A percentile compares a stretch with the other conserved stretches of the same genome.
Conservation (phyloP, 2,888 invertebrate species). For the Marasmarcha lunaedactyla region DNA sequence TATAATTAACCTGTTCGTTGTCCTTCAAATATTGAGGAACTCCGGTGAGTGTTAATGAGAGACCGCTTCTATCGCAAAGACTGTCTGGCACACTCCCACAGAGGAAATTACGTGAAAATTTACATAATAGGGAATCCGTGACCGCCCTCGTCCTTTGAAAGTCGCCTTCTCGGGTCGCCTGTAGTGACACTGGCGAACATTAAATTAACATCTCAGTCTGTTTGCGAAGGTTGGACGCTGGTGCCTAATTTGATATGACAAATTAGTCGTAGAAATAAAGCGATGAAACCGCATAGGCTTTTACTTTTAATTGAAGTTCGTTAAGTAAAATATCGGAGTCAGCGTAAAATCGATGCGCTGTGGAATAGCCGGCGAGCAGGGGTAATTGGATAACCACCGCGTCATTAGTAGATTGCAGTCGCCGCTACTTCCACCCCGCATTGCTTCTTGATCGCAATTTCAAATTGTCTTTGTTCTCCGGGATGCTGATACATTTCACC, state of each 20-base stretch:
- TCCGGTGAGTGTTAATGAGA: conserved; percentile 56
- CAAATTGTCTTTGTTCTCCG: conserved; percentile 1
- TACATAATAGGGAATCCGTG: conserved; percentile 69
- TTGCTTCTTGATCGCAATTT: conserved; percentile 8
- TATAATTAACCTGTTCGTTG: too few relatives aligned
- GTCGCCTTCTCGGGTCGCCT: conserved; percentile 40
- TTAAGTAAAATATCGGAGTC: conserved; percentile 34
- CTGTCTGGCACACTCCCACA: conserved; percentile 47
- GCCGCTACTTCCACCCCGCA: conserved; percentile 22
- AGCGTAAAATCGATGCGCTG: conserved; percentile 50
- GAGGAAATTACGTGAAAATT: conserved; percentile 65
- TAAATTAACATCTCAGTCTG: conserved; percentile 64
- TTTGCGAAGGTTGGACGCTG: conserved; percentile 38
- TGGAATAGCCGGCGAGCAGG: conserved; percentile 18
- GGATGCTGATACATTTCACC: too few relatives aligned
- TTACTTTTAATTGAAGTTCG: background rate
- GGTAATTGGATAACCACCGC: conserved; percentile 56
- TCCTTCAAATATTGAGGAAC: conserved; percentile 36
- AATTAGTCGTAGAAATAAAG: conserved; percentile 15
- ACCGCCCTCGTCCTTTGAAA: conserved; percentile 62
- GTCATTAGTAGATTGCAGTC: conserved; percentile 61
- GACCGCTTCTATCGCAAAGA: conserved; percentile 56
- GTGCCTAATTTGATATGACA: conserved; percentile 43
- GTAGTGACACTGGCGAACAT: conserved; percentile 58
- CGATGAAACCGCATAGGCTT: too few relatives aligned